Conservation (phyloP, 2,113 vertebrate genomes). For the Picathartes gymnocephalus region DNA sequence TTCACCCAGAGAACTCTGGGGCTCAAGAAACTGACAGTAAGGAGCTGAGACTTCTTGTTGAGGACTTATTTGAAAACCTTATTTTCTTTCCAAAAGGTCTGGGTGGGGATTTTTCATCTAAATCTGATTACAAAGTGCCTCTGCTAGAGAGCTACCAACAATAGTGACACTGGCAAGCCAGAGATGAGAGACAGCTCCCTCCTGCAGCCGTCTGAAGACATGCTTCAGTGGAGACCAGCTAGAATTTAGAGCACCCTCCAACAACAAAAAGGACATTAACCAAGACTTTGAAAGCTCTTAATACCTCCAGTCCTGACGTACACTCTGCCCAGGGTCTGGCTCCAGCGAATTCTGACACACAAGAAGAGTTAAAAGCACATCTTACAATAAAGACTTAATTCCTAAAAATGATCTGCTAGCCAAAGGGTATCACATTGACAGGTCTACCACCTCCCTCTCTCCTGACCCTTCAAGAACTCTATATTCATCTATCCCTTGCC, state of each 20-base stretch:
- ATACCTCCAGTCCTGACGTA: neutral
- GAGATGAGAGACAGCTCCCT: neutral
- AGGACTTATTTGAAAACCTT: neutral
- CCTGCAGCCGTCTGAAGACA: neutral
- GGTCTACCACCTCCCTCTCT: neutral
- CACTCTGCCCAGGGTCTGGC: neutral
- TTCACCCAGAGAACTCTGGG: neutral
- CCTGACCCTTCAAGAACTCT: neutral
- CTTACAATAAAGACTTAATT: neutral
- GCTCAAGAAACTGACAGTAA: neutral
- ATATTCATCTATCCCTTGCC: too few relatives aligned
- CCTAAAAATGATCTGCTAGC: neutral
- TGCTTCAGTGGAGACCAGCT: neutral
- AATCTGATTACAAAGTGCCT: neutral
- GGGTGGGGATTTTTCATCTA: neutral
- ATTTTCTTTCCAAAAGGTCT: neutral
- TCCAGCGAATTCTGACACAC: neutral
- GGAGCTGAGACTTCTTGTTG: neutral
- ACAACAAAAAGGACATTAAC: neutral
- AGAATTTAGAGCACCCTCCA: neutral
- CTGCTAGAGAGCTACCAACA: neutral
- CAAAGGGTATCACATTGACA: accelerated
- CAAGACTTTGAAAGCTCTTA: neutral
- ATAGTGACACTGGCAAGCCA: neutral
- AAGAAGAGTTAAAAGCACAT: accelerated